phyloP scores from a whole-genome alignment of 53 echinoderm and acorn worm species.

The Echinarachnius parma region DNA sequence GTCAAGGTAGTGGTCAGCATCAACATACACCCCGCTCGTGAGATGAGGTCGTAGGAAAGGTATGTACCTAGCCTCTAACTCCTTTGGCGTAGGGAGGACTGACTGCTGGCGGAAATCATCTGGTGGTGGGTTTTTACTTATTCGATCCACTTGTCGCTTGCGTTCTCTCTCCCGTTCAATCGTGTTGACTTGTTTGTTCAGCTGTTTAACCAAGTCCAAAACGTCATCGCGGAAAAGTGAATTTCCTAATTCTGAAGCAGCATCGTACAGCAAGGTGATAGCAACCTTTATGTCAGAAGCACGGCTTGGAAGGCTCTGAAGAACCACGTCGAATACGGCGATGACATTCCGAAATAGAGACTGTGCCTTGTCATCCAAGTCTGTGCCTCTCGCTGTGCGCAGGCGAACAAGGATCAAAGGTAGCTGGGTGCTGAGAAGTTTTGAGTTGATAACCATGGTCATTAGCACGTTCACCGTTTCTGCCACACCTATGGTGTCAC shows the following conservation, averaged over 20 bases:
- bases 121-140: slow-evolving; percentile 54
- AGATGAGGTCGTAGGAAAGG: slow-evolving; percentile 73
- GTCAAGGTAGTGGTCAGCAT: slow-evolving; percentile 80
- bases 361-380: not conserved
- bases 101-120: slow-evolving; percentile 67
- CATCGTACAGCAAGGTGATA: not conserved
- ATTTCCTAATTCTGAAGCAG: not conserved
- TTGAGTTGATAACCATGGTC: not conserved
- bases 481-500: not conserved
- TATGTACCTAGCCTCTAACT: slow-evolving; percentile 41
- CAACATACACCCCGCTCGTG: slow-evolving; percentile 56
- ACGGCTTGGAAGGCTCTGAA: not conserved
- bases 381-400: not conserved
- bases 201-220: not conserved
- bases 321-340: not conserved
- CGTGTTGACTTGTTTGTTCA: not conserved
- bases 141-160: slow-evolving; percentile 12
- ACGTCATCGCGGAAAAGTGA: not conserved
- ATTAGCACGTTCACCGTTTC: slow-evolving; percentile 23
- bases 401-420: not conserved
- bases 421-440: not conserved
- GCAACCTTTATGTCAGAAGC: not conserved
- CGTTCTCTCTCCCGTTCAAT: not conserved
- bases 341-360: not conserved
- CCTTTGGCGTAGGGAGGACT: slow-evolving; percentile 54